Evolutionary conservation across 2,113 vertebrate species (phyloP).

Genomic region (Syrmaticus mikado): DNA sequence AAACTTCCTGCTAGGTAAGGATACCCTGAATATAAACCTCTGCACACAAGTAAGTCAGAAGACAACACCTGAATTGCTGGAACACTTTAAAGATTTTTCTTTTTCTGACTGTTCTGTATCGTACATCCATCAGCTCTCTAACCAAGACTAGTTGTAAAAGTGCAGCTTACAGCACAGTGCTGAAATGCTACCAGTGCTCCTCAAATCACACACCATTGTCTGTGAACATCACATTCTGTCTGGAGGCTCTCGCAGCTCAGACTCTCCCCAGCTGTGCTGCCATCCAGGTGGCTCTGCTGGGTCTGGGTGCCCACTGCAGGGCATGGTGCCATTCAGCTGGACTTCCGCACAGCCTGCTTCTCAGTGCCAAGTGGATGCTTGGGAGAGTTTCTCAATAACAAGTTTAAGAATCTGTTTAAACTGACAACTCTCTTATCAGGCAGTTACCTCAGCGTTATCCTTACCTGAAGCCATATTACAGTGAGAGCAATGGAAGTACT

Average conservation of each 20-base stretch:
- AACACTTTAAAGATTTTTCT: neutral
- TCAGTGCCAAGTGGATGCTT: neutral
- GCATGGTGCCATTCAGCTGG: neutral
- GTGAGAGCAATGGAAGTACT: neutral
- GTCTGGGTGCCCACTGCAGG: neutral
- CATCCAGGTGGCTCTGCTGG: neutral
- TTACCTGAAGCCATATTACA: neutral
- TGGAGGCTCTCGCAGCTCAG: neutral
- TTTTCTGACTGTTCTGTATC: neutral
- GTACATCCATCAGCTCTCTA: neutral
- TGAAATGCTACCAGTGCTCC: neutral
- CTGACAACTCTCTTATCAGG: neutral
- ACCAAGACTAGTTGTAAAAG: neutral
- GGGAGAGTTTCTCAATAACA: neutral
- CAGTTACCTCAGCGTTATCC: neutral
- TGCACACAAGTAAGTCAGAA: constrained; percentile 34
- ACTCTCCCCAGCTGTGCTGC: neutral
- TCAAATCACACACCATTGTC: neutral
- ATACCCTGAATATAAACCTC: neutral
- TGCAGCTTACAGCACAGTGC: neutral
- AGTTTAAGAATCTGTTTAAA: neutral
- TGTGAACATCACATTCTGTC: neutral
- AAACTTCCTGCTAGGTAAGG: constrained; percentile 48
- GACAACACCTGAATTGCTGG: neutral
- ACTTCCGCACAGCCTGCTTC: neutral